A percentile compares a stretch with the other conserved stretches of the same genome.
These are phyloP conservation scores for Odontothrips loti DNA, from an alignment of 2,888 invertebrate genomes.

Conservation along the genomic window DNA sequence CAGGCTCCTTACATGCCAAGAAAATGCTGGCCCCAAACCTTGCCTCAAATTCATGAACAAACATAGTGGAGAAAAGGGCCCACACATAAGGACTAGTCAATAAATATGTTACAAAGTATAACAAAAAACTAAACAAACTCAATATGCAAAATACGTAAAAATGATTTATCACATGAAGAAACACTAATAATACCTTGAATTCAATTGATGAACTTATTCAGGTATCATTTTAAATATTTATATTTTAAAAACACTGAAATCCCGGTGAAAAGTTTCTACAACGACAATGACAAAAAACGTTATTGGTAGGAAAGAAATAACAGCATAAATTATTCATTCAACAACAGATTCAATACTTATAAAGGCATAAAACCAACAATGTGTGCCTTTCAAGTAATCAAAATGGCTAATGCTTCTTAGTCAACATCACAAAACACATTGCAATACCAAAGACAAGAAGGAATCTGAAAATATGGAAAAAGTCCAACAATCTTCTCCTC, in stretches of 20 bases:
- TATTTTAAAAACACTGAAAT: too few relatives aligned
- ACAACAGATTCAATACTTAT: not conserved
- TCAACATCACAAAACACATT: too few relatives aligned
- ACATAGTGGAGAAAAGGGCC: not conserved
- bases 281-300: not conserved
- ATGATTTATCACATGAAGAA: not conserved
- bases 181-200: not conserved
- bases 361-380: not conserved
- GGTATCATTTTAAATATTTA: too few relatives aligned
- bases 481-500: too few relatives aligned
- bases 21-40: not conserved
- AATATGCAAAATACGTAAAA: not conserved
- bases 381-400: too few relatives aligned
- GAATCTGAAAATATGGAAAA: too few relatives aligned
- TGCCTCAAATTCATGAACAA: not conserved
- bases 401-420: too few relatives aligned
- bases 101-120: not conserved
- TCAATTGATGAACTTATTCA: not conserved
- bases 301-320: too few relatives aligned
- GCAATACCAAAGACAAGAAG: too few relatives aligned
- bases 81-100: not conserved
- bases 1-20: too few relatives aligned
- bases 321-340: not conserved
- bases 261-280: not conserved
- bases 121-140: not conserved